Conservation (phyloP, 2,113 vertebrate species). For the Deroptyus accipitrinus region DNA sequence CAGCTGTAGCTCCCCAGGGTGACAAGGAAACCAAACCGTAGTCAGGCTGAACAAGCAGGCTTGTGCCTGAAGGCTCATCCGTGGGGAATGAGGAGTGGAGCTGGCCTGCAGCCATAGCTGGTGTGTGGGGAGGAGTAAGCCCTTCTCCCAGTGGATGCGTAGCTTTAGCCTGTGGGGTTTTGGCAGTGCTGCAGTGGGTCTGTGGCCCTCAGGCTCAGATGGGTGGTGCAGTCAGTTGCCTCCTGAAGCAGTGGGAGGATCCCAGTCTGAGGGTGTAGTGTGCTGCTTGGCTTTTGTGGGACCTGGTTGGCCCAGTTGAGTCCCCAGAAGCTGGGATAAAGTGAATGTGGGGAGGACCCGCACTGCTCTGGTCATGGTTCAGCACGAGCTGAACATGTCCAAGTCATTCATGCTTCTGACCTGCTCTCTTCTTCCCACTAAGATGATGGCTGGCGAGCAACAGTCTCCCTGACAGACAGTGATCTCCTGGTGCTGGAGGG, state of each 20-base stretch:
- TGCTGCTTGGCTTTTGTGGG: not conserved
- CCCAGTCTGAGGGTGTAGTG: not conserved
- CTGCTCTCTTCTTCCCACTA: not conserved
- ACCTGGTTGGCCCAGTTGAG: rapidly evolving
- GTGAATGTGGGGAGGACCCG: rapidly evolving
- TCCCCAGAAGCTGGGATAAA: rapidly evolving
- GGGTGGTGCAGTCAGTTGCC: rapidly evolving
- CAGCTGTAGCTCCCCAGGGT: not conserved
- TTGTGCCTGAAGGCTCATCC: not conserved
- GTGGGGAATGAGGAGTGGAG: not conserved
- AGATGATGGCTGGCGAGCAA: constrained; percentile 83
- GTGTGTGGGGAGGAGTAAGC: not conserved
- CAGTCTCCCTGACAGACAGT: constrained; percentile 81
- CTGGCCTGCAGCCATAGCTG: not conserved
- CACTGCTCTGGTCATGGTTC: rapidly evolving
- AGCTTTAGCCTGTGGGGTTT: not conserved
- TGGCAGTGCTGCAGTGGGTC: not conserved
- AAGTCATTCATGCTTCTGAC: rapidly evolving
- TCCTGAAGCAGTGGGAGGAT: not conserved
- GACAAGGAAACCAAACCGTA: rapidly evolving
- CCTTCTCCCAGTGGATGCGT: rapidly evolving
- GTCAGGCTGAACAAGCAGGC: not conserved
- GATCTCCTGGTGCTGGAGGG: constrained; percentile 87
- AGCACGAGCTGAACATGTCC: not conserved
- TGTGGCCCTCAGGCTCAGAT: rapidly evolving